Conservation (phyloP, 2,888 invertebrate genomes). For the Nysson spinosus region DNA sequence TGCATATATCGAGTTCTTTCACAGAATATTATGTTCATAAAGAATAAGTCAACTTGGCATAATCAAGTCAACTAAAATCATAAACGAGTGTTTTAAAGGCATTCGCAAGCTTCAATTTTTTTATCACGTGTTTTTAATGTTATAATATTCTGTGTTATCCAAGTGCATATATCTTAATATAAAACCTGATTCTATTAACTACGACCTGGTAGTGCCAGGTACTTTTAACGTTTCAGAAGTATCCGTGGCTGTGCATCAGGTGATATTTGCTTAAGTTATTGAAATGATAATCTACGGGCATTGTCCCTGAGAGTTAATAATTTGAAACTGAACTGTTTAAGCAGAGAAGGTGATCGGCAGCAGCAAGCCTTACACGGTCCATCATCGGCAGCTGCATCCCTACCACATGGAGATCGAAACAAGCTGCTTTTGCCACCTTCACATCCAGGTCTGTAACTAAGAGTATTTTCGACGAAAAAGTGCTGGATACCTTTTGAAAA, state of each 20-base stretch:
- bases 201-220: conserved; percentile 47
- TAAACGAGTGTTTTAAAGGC: no score
- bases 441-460: conserved; percentile 77
- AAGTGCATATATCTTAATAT: conserved; percentile 38
- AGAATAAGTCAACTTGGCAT: no score
- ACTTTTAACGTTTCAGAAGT: conserved; percentile 64
- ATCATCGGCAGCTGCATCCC: conserved; percentile 67
- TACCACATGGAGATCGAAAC: conserved; percentile 73
- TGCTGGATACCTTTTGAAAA: conserved; percentile 64
- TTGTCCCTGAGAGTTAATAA: conserved; percentile 66
- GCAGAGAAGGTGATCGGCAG: conserved; percentile 75
- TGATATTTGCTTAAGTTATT: conserved; percentile 61
- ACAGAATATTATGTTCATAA: conserved; percentile 36
- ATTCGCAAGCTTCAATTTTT: no score
- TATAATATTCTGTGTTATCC: conserved; percentile 42
- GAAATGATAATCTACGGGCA: conserved; percentile 51
- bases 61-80: conserved; percentile 14
- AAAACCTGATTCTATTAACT: conserved; percentile 51
- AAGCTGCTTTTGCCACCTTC: conserved; percentile 76
- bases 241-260: conserved; percentile 62
- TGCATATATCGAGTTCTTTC: conserved; percentile 42
- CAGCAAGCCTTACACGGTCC: conserved; percentile 72
- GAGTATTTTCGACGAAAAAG: conserved; percentile 71
- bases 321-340: conserved; percentile 74
- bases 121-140: conserved; percentile 9